Evolutionary conservation across 2,797 vertebrate genomes (phyloP).

Genomic region (Sebastes kiyomatsui): DNA sequence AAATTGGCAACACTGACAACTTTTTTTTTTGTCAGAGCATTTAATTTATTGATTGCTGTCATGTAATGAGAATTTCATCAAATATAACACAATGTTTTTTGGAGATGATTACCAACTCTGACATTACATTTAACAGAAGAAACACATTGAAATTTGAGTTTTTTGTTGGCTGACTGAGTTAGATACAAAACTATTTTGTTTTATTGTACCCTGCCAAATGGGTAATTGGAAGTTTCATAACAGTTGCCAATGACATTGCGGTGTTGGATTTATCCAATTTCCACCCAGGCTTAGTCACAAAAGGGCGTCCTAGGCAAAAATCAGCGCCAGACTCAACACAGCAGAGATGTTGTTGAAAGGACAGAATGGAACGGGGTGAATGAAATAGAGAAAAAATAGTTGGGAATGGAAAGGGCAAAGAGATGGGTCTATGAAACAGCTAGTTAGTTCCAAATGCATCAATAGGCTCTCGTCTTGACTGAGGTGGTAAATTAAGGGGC

Average conservation of each 20-base stretch:
- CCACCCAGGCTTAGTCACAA: neutral
- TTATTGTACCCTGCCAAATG: neutral
- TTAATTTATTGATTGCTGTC: neutral
- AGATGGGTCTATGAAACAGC: conserved; percentile 49
- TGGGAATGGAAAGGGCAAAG: neutral
- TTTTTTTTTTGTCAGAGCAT: neutral
- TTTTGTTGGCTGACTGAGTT: neutral
- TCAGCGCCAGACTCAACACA: conserved; percentile 6
- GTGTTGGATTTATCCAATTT: neutral
- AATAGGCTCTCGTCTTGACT: conserved; percentile 56
- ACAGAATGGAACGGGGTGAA: neutral
- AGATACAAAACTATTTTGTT: neutral
- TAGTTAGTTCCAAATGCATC: conserved; percentile 69
- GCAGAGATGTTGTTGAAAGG: conserved; percentile 10
- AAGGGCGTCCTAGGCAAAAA: neutral
- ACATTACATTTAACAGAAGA: neutral
- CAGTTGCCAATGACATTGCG: neutral
- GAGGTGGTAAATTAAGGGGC: conserved; percentile 71
- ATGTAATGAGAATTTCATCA: neutral
- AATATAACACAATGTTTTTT: neutral
- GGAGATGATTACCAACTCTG: neutral
- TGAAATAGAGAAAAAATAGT: neutral
- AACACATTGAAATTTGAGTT: neutral
- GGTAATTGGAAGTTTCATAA: neutral
- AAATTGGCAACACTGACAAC: neutral